Base-by-base conservation (phyloP, 2,888 invertebrate genomes). In the Neocrepidodera transversa region DNA sequence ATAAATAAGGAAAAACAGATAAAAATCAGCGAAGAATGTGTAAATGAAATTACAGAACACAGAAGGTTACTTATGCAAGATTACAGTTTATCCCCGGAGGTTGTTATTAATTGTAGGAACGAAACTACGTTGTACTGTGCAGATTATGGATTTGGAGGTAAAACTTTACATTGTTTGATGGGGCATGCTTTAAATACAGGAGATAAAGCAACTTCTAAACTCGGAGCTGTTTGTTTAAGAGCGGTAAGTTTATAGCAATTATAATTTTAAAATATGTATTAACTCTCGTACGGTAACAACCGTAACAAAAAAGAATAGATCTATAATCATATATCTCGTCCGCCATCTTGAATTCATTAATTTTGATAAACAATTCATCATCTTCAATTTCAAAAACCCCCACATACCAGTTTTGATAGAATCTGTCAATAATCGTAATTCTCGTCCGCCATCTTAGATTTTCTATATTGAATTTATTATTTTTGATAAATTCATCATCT, bases 111-210 rank as follows among this genome's bases (percentile, higher is more conserved):
- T 51, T 98, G 98, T 81, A 87, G 91, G 14, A 85, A 86, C 69
- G 97, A 97, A 75, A 95, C 97, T 68, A 82, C 85, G 13, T 83
- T 82, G 53, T 88, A 87, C 68, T 96, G 95, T 78, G 84, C 85
- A 66, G 86, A 70, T 5, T 82, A 89, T 64, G 91, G 92, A 76
- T 83, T 87, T 53, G 93, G 92, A 2, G 95, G 93, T 0, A 89
- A 90, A 75, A 97, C 97, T 0, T 90, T 99, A 67, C 97, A 98
- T 77, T 99, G 98, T 76, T 82, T 99, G 38, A 93, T 98, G 93
- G 91, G 92, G 35, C 89, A 93, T 78, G 91, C 92, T 1, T 86
- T 90, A 69, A 71, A 82, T 47, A 17, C 35, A 16, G 51, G 16
- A 30, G 30, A 35, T 26, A 32, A 16, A 18, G 55, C 35, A 14